Conservation (phyloP, 92 coral and sea anemone species). For the Plumapathes pennacea region DNA sequence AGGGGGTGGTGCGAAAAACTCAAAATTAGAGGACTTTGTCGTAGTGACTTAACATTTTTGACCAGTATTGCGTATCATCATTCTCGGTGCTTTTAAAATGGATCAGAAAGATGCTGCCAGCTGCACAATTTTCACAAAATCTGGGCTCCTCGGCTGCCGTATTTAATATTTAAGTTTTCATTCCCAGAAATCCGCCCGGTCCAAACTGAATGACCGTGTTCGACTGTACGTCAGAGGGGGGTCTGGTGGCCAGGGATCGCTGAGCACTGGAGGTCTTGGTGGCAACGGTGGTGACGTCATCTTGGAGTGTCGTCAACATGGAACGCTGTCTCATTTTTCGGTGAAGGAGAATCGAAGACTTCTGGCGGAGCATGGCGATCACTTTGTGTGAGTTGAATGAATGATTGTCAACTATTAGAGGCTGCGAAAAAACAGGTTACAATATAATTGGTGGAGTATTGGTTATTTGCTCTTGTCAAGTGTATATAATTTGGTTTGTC, state of each 20-base stretch:
- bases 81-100: too few relatives aligned
- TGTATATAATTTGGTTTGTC: too few relatives aligned
- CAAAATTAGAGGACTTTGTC: too few relatives aligned
- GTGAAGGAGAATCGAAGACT: constrained; percentile 84
- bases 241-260: constrained; percentile 96
- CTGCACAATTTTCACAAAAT: too few relatives aligned
- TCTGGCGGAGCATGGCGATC: constrained; percentile 83
- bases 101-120: too few relatives aligned
- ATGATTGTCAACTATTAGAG: too few relatives aligned
- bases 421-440: too few relatives aligned
- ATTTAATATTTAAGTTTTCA: neutral
- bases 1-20: too few relatives aligned
- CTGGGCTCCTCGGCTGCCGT: neutral
- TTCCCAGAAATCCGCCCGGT: constrained; percentile 56
- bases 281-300: constrained; percentile 97
- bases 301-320: constrained; percentile 70
- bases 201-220: constrained; percentile 73
- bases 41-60: too few relatives aligned
- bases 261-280: constrained; percentile 84
- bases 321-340: constrained; percentile 73
- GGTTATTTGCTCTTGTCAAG: too few relatives aligned
- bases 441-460: too few relatives aligned
- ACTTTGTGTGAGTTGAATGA: constrained; percentile 72
- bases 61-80: too few relatives aligned
- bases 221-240: constrained; percentile 92